These are phyloP conservation scores for Ranitomeya variabilis DNA, from an alignment of 2,113 vertebrate genomes.

Conservation along the genomic window DNA sequence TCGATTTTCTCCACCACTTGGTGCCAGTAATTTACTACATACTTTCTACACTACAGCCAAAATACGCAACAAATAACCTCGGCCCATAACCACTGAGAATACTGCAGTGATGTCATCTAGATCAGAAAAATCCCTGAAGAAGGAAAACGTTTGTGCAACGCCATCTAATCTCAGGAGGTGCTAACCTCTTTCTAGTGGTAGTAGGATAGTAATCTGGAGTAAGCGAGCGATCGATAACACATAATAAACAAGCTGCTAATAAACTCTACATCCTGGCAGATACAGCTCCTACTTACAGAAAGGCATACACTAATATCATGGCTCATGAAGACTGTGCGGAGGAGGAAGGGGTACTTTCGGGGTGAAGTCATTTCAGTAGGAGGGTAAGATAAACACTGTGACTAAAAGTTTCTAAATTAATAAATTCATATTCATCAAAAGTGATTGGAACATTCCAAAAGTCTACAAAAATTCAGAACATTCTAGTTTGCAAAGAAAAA, in stretches of 20 bases:
- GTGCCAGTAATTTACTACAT: slow-evolving; percentile 12
- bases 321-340: neutral
- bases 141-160: neutral
- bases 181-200: neutral
- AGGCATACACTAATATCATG: neutral
- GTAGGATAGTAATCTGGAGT: neutral
- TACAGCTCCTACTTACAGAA: neutral
- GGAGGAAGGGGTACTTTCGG: neutral
- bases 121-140: neutral
- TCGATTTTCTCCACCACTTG: neutral
- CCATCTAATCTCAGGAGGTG: neutral
- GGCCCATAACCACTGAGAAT: neutral
- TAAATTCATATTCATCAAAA: too few relatives aligned
- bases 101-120: neutral
- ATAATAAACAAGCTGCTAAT: neutral
- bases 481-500: too few relatives aligned
- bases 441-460: neutral
- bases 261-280: neutral
- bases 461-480: too few relatives aligned
- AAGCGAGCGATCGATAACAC: neutral
- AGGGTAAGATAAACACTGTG: neutral
- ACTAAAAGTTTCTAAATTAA: neutral
- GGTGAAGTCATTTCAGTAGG: neutral
- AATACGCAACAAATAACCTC: slow-evolving; percentile 16
- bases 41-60: neutral